Evolutionary conservation across 1,140 invertebrate species (phyloP).

Genomic region (Trachelipus rathkii): DNA sequence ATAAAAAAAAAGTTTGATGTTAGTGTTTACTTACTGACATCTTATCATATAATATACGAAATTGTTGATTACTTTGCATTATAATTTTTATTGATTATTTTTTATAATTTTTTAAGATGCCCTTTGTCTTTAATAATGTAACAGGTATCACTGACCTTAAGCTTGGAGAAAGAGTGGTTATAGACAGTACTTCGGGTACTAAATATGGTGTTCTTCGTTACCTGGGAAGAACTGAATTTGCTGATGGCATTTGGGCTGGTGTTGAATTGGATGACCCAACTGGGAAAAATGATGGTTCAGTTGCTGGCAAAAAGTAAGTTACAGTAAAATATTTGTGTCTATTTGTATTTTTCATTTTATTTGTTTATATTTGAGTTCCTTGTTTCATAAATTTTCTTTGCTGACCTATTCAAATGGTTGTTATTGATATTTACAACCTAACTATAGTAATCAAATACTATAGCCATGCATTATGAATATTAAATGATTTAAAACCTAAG

Average conservation of each 20-base stretch:
- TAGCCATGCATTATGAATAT: too few relatives aligned
- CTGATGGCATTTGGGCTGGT: constrained; percentile 87
- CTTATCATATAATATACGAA: too few relatives aligned
- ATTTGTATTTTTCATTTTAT: constrained; percentile 48
- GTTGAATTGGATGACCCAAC: constrained; percentile 87
- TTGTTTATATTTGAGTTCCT: too few relatives aligned
- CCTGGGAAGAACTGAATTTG: constrained; percentile 81
- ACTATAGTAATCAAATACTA: too few relatives aligned
- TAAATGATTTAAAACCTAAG: too few relatives aligned
- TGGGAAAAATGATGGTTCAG: constrained; percentile 94
- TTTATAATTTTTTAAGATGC: too few relatives aligned
- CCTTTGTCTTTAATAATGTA: background rate
- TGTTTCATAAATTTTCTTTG: too few relatives aligned
- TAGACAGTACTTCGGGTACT: constrained; percentile 76
- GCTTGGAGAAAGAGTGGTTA: constrained; percentile 81
- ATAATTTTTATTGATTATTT: background rate
- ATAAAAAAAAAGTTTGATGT: too few relatives aligned
- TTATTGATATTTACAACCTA: too few relatives aligned
- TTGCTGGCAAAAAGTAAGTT: constrained; percentile 63
- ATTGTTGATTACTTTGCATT: background rate
- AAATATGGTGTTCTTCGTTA: constrained; percentile 82
- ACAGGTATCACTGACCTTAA: constrained; percentile 26
- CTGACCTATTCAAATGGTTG: too few relatives aligned
- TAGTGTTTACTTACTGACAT: too few relatives aligned
- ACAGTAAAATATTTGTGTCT: background rate